These are phyloP conservation scores for Crocallis elinguaria DNA, from an alignment of 2,888 invertebrate genomes.

Conservation along the genomic window DNA sequence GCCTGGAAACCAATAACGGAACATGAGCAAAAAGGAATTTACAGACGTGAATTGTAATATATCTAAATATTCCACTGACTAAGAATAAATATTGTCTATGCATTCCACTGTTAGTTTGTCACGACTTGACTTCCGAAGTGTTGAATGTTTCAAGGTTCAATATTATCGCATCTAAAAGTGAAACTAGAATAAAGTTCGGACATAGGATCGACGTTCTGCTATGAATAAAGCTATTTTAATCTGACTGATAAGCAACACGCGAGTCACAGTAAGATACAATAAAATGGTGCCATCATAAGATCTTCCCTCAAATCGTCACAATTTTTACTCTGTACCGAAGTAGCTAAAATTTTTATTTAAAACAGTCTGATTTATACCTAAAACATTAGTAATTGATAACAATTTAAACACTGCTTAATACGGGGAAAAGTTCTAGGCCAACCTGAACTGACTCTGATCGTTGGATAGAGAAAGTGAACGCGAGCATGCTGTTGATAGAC, in stretches of 20 bases:
- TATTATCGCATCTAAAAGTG: too few relatives aligned
- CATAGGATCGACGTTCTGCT: not conserved
- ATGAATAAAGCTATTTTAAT: not conserved
- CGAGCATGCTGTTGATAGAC: too few relatives aligned
- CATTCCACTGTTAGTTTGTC: not conserved
- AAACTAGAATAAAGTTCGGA: not conserved
- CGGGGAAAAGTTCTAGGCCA: too few relatives aligned
- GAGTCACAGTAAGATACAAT: not conserved
- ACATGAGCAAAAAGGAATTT: not conserved
- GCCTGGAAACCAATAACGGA: constrained; percentile 64
- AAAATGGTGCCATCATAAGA: not conserved
- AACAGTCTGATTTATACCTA: too few relatives aligned
- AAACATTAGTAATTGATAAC: too few relatives aligned
- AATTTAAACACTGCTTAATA: too few relatives aligned
- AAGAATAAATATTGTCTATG: too few relatives aligned
- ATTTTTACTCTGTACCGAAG: not conserved
- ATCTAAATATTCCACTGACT: too few relatives aligned
- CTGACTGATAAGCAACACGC: constrained; percentile 4
- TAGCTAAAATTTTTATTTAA: too few relatives aligned
- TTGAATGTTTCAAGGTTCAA: not conserved
- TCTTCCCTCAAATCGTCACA: not conserved
- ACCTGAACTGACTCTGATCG: too few relatives aligned
- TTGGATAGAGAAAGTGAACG: too few relatives aligned
- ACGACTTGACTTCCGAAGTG: not conserved
- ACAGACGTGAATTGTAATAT: too few relatives aligned